These are phyloP conservation scores for Hesperia comma DNA, from an alignment of 2,888 invertebrate genomes.

Conservation along the genomic window DNA sequence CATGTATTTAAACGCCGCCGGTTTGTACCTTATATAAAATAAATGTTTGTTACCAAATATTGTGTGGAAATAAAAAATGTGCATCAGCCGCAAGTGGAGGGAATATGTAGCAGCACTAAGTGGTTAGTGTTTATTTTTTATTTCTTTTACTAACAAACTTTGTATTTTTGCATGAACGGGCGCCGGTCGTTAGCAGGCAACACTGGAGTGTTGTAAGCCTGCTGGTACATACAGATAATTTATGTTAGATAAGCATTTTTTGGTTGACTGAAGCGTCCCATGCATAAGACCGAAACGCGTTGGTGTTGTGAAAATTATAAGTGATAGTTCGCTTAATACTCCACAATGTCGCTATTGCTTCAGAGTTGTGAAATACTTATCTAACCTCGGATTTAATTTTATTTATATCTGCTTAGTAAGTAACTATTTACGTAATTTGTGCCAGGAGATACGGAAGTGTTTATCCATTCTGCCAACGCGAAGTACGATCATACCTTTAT, in stretches of 20 bases:
- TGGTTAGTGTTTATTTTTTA: constrained; percentile 65
- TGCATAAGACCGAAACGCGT: not conserved
- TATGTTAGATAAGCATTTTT: constrained; percentile 16
- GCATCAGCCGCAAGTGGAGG: constrained; percentile 75
- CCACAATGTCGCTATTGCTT: not conserved
- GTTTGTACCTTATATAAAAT: constrained; percentile 53
- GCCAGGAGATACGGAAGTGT: not conserved
- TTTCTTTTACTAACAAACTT: constrained; percentile 47
- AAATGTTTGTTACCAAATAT: constrained; percentile 73
- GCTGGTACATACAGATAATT: constrained; percentile 17
- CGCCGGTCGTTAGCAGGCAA: constrained; percentile 36
- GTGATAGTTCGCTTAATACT: constrained; percentile 7
- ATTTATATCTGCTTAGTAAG: constrained; percentile 22
- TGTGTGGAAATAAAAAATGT: constrained; percentile 66
- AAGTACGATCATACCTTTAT: not conserved
- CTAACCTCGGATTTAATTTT: constrained; percentile 24
- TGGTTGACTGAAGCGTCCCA: constrained; percentile 10
- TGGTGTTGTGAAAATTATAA: not conserved
- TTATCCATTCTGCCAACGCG: not conserved
- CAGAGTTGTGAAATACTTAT: constrained; percentile 25
- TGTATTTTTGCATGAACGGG: not conserved
- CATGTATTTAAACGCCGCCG: constrained; percentile 52
- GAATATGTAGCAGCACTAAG: constrained; percentile 79
- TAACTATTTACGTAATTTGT: constrained; percentile 2
- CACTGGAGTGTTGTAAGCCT: constrained; percentile 33